Evolutionary conservation across 2,888 invertebrate species (phyloP).

Genomic region (Gari tellinella): DNA sequence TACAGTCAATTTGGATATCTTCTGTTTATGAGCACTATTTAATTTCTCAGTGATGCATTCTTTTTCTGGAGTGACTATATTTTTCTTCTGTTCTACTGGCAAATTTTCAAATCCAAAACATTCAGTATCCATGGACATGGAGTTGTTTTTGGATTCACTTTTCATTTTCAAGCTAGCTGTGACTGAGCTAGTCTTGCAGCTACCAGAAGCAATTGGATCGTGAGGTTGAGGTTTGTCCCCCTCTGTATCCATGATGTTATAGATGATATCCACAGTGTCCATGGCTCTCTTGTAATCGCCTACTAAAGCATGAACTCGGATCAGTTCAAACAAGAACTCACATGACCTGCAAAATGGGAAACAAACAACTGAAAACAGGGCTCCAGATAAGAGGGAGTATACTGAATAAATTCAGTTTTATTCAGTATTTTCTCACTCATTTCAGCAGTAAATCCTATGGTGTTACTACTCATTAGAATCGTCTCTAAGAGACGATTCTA

Average conservation of each 20-base stretch:
- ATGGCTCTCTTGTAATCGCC: slow-evolving; percentile 33
- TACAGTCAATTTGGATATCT: slow-evolving; percentile 28
- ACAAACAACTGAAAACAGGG: neutral
- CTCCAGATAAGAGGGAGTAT: neutral
- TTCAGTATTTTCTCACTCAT: too few relatives aligned
- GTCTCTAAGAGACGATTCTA: too few relatives aligned
- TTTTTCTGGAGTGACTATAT: slow-evolving; percentile 37
- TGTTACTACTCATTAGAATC: too few relatives aligned
- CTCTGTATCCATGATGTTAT: slow-evolving; percentile 22
- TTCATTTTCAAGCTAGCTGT: too few relatives aligned
- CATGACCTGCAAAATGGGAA: slow-evolving; percentile 58
- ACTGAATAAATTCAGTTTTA: too few relatives aligned
- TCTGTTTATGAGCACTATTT: slow-evolving; percentile 31
- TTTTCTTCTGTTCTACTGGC: neutral
- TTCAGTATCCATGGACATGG: neutral
- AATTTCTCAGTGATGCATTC: slow-evolving; percentile 18
- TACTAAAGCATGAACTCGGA: slow-evolving; percentile 48
- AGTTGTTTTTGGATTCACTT: neutral
- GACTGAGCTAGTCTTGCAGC: too few relatives aligned
- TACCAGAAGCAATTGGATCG: too few relatives aligned
- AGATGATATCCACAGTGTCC: slow-evolving; percentile 29
- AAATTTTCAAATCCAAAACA: neutral
- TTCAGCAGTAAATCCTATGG: too few relatives aligned
- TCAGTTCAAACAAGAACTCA: slow-evolving; percentile 63
- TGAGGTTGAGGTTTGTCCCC: too few relatives aligned